phyloP scores from a whole-genome alignment of 2,797 vertebrate genomes.

The Gadopsis bispinosus region DNA sequence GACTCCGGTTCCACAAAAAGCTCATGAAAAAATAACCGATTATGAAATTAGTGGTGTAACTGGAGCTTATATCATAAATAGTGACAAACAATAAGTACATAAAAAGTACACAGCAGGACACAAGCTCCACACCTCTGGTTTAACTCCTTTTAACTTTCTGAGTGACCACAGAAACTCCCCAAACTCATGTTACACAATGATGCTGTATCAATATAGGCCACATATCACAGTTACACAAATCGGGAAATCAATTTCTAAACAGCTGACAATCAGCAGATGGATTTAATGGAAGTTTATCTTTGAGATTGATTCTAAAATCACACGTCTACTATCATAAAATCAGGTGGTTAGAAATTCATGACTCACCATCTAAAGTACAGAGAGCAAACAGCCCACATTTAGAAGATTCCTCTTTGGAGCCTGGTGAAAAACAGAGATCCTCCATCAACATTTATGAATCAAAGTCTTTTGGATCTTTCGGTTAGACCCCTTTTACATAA shows the following conservation, averaged over 20 bases:
- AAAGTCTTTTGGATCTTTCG: neutral
- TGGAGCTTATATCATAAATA: neutral
- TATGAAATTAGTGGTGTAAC: neutral
- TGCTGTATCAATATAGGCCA: neutral
- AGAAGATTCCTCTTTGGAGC: slow-evolving; percentile 82
- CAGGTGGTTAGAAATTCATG: neutral
- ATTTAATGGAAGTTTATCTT: too few relatives aligned
- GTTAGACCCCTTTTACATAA: neutral
- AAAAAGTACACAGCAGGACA: neutral
- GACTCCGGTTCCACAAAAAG: neutral
- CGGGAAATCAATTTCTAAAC: neutral
- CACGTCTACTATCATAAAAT: too few relatives aligned
- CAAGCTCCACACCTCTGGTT: neutral
- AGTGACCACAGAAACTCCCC: too few relatives aligned
- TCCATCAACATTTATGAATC: neutral
- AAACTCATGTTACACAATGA: neutral
- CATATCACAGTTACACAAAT: neutral
- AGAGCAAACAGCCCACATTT: slow-evolving; percentile 94
- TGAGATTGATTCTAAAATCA: too few relatives aligned
- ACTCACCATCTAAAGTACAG: slow-evolving; percentile 96
- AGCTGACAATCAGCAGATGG: neutral
- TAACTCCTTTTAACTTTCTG: too few relatives aligned
- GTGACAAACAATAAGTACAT: neutral
- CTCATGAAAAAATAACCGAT: neutral
- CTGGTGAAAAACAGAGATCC: slow-evolving; percentile 70